Evolutionary conservation across 2,888 invertebrate species (phyloP).

Genomic region (Tenthredo amoena): DNA sequence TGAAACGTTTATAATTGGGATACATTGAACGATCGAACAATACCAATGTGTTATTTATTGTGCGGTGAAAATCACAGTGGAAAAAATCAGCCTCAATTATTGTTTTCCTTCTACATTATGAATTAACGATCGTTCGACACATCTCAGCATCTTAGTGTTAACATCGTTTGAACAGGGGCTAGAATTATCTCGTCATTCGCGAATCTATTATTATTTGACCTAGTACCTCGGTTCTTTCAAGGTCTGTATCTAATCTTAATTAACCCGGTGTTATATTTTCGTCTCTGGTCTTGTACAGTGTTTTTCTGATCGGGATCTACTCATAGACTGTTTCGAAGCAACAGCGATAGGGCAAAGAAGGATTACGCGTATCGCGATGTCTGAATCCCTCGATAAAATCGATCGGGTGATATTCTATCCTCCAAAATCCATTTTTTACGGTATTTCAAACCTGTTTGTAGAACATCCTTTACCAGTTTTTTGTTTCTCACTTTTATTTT

Average conservation of each 20-base stretch:
- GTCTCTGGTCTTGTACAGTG: not conserved
- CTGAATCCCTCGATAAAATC: no score
- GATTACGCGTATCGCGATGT: no score
- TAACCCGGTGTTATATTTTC: slow-evolving; percentile 9
- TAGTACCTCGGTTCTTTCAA: not conserved
- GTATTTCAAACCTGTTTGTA: no score
- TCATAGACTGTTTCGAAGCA: no score
- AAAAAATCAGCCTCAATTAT: not conserved
- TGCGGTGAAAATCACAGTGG: not conserved
- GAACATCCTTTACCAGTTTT: no score
- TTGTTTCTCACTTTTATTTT: no score
- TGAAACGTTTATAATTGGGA: not conserved
- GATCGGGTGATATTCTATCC: no score
- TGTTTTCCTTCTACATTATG: not conserved
- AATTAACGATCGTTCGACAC: not conserved
- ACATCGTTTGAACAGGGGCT: slow-evolving; percentile 10
- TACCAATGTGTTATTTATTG: not conserved
- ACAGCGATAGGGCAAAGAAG: no score
- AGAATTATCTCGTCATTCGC: not conserved
- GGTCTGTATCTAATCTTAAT: slow-evolving; percentile 13
- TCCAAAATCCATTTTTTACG: no score
- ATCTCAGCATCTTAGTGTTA: not conserved
- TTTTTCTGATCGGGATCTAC: no score
- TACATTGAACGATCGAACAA: not conserved
- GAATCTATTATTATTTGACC: slow-evolving; percentile 35